Percentiles rank a stretch among this genome's conserved stretches.
Evolutionary conservation across 1,140 invertebrate genomes (phyloP).

Genomic region (Magallana angulata): DNA sequence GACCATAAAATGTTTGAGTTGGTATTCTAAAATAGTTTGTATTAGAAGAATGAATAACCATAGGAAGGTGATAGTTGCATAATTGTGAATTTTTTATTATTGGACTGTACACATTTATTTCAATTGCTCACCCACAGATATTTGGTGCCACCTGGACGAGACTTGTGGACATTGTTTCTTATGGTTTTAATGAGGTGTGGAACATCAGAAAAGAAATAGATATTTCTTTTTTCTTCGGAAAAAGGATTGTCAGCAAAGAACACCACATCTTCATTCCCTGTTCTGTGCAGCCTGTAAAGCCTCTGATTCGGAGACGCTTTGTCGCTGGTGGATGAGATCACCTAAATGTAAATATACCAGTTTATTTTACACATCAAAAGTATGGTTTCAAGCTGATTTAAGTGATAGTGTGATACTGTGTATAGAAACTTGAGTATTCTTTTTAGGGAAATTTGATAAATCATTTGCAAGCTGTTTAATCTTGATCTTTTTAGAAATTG

Average conservation of each 20-base stretch:
- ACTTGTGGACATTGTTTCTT: constrained; percentile 45
- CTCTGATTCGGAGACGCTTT: constrained; percentile 47
- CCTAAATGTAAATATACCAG: constrained; percentile 18
- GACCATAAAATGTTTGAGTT: constrained; percentile 32
- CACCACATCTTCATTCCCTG: background rate
- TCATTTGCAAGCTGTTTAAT: no score
- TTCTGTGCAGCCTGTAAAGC: constrained; percentile 47
- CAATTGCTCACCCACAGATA: constrained; percentile 38
- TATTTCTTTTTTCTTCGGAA: constrained; percentile 12
- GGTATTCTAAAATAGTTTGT: background rate
- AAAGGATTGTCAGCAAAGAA: background rate
- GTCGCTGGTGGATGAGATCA: constrained; percentile 46
- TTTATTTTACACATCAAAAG: background rate
- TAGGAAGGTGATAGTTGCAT: background rate
- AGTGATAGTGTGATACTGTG: no score
- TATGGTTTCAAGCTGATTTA: background rate
- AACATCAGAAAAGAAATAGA: constrained; percentile 50
- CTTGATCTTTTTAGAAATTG: background rate
- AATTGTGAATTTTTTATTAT: background rate
- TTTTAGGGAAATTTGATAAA: no score
- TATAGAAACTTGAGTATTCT: no score
- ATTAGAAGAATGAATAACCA: background rate
- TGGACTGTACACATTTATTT: background rate
- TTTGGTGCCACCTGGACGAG: constrained; percentile 28
- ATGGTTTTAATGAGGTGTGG: constrained; percentile 54